Percentiles rank a stretch among this genome's conserved stretches.
These are phyloP conservation scores for Rhynchotus rufescens DNA, from an alignment of 2,797 vertebrate genomes.

Conservation along the genomic window DNA sequence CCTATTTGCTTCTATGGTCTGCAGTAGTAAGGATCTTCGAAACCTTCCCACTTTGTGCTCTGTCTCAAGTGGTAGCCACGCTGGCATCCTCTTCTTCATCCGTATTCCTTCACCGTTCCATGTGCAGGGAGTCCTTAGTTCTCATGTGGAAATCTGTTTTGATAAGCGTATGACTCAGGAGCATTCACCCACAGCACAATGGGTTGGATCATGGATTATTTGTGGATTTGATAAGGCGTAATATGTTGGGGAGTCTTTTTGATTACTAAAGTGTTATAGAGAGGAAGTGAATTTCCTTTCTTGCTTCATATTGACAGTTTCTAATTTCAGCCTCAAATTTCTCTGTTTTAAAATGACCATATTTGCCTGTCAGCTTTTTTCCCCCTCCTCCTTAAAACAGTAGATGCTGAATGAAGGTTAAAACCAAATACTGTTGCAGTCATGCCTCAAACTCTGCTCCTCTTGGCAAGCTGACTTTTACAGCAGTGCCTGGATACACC, in stretches of 20 bases:
- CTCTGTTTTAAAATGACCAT: neutral
- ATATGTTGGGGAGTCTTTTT: neutral
- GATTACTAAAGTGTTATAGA: neutral
- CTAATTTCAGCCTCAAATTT: neutral
- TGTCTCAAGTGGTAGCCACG: accelerated
- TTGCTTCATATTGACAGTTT: neutral
- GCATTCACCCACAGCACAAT: neutral
- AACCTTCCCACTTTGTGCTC: neutral
- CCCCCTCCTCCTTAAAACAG: neutral
- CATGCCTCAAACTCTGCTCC: neutral
- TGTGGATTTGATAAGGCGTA: neutral
- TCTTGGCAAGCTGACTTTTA: neutral
- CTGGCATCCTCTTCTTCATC: neutral
- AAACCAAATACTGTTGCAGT: neutral
- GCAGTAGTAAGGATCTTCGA: neutral
- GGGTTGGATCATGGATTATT: neutral
- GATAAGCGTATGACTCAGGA: neutral
- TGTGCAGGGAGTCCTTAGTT: neutral
- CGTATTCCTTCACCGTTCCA: neutral
- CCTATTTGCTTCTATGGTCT: neutral
- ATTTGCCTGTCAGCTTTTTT: neutral
- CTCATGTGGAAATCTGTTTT: neutral
- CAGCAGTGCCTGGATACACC: neutral
- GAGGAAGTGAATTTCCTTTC: neutral
- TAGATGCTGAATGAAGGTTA: neutral